Base-by-base conservation (phyloP, 2,797 vertebrate genomes). In the Sebastes nivosus region DNA sequence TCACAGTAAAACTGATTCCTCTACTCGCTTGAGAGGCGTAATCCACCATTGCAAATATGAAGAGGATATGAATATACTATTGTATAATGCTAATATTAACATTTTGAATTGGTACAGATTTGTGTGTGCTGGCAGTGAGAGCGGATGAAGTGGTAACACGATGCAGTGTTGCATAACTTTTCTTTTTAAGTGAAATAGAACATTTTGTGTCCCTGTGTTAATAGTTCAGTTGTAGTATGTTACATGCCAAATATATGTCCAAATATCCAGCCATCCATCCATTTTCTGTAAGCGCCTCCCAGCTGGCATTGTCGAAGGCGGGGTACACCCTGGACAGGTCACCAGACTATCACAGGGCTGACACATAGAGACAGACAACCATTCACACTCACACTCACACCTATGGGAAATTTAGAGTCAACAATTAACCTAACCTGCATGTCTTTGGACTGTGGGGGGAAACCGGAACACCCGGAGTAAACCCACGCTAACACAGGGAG, bases 41-140 rank as follows among this genome's bases (percentile, higher is more conserved):
- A 84, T 82, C 73, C 58, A 59, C 55, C 67, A 58, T 59, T 73
- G 52, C 50, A 80, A 72, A 81, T 69, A 67, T 55, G 36, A 27
- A 57, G 24, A 72, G 59, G 69, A 58, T 50, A 59, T 73, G 24
- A 83, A 55, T 42, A 27, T 61, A 54, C 38, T 57, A 75, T 66
- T 79, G 34, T 52, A 3, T 78, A 61, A 86, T 50, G 22, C 20
- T 25, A 67, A 65, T 84, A 30, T 84, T 88, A 75, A 72, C 79
- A 86, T 81, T 78, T 76, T 86, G 46, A 68, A 66, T 22, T 55
- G 52, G 25, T 42, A 14, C 61, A 24, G 29, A 13, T 60, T 32
- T 27, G 61, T 58, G 65, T 52, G 54, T 60, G 42, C n/a, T 9
- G 16, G 16, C 32, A 57, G 22, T 36, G 63, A n/a, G 18, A 8